A percentile compares a stretch with the other conserved stretches of the same genome.
These are phyloP conservation scores for Coremacera marginata DNA, from an alignment of 2,888 invertebrate species.

Conservation along the genomic window DNA sequence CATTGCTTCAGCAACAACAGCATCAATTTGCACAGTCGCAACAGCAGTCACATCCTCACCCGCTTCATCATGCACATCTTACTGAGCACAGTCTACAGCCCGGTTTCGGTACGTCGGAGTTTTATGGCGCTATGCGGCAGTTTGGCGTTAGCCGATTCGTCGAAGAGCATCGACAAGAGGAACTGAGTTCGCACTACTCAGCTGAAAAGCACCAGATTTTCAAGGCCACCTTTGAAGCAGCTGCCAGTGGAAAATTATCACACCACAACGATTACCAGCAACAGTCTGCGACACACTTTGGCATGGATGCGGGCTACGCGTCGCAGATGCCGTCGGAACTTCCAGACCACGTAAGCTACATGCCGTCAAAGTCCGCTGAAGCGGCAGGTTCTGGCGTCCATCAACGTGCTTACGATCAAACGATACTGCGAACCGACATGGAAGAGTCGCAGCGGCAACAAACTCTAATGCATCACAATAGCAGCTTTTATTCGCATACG, in stretches of 20 bases:
- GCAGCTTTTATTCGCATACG: slow-evolving; percentile 68
- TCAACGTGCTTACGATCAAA: neutral
- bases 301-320: slow-evolving; percentile 46
- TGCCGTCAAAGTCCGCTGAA: slow-evolving; percentile 20
- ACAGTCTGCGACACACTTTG: neutral
- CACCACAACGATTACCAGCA: neutral
- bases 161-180: slow-evolving; percentile 38
- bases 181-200: slow-evolving; percentile 60
- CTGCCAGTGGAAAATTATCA: slow-evolving; percentile 52
- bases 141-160: slow-evolving; percentile 55
- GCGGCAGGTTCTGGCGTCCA: slow-evolving; percentile 14
- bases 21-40: slow-evolving; percentile 40
- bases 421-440: neutral
- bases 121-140: slow-evolving; percentile 62
- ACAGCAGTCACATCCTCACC: slow-evolving; percentile 26
- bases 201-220: slow-evolving; percentile 73
- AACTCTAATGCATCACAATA: slow-evolving; percentile 60
- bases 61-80: neutral
- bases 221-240: slow-evolving; percentile 73
- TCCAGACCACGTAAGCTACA: neutral
- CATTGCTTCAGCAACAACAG: slow-evolving; percentile 33
- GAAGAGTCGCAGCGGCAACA: slow-evolving; percentile 6
- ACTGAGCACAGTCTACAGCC: slow-evolving; percentile 45
- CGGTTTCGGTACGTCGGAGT: slow-evolving; percentile 54
- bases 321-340: slow-evolving; percentile 23